Conservation (phyloP, 1,140 invertebrate genomes). For the Drosophila parabipectinata region DNA sequence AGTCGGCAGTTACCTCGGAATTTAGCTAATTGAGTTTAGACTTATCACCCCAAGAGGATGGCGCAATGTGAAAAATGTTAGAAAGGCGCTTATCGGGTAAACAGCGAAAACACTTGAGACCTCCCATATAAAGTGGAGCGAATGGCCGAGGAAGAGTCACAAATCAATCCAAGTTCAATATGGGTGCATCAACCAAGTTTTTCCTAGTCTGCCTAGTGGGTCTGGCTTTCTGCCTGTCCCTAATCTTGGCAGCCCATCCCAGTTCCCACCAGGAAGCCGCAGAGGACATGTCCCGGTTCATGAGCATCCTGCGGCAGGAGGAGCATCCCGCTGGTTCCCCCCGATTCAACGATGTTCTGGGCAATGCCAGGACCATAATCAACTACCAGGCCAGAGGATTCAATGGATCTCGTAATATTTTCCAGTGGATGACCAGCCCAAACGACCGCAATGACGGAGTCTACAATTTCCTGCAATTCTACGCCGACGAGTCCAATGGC, state of each 20-base stretch:
- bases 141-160: neutral
- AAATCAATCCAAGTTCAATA: conserved; percentile 21
- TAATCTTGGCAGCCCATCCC: neutral
- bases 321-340: neutral
- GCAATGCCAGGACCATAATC: conserved; percentile 26
- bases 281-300: conserved; percentile 21
- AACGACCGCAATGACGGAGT: conserved; percentile 35
- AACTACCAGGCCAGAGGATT: conserved; percentile 22
- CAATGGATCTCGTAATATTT: conserved; percentile 21
- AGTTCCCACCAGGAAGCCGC: conserved; percentile 19
- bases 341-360: conserved; percentile 29
- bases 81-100: neutral
- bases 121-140: conserved; percentile 1
- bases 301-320: conserved; percentile 19
- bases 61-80: conserved; percentile 17
- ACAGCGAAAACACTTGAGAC: conserved; percentile 12
- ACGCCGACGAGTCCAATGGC: conserved; percentile 26
- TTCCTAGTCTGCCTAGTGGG: neutral
- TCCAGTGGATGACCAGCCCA: conserved; percentile 37
- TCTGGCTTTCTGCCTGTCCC: neutral
- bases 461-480: conserved; percentile 41
- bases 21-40: neutral
- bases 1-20: neutral
- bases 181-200: conserved; percentile 3
- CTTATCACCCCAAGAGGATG: conserved; percentile 17